Conservation (phyloP, 2,113 vertebrate genomes). For the Rhinopomastus cyanomelas region DNA sequence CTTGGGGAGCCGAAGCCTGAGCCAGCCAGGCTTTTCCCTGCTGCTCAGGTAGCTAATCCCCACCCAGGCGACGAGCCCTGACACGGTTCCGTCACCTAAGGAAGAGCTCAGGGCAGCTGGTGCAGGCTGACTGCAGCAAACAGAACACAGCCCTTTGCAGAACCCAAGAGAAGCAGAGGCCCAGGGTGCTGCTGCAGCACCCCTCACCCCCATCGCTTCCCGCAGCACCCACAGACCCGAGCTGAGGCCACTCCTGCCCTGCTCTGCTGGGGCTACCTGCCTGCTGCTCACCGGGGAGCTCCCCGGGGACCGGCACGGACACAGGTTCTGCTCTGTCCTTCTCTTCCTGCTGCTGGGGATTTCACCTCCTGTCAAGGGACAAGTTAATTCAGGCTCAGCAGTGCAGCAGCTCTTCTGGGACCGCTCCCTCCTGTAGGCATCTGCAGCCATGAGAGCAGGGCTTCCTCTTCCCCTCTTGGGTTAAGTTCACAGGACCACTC, state of each 20-base stretch:
- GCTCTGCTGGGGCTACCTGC: not conserved
- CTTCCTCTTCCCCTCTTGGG: not conserved
- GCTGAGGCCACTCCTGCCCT: not conserved
- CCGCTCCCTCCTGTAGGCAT: not conserved
- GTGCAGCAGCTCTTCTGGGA: not conserved
- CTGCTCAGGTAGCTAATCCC: slow-evolving; percentile 33
- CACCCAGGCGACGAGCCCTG: not conserved
- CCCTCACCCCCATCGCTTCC: not conserved
- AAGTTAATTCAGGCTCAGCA: not conserved
- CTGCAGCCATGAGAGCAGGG: not conserved
- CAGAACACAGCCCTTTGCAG: not conserved
- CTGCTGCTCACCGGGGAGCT: not conserved
- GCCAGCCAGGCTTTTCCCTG: not conserved
- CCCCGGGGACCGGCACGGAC: not conserved
- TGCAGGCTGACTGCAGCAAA: slow-evolving; percentile 4
- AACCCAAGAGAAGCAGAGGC: not conserved
- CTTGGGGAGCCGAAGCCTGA: slow-evolving; percentile 12
- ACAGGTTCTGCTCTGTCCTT: not conserved
- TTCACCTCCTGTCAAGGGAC: not conserved
- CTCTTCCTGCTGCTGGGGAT: not conserved
- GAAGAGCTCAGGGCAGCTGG: slow-evolving; percentile 5
- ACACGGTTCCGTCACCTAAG: not conserved
- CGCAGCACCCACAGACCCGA: not conserved
- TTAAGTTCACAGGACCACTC: not conserved
- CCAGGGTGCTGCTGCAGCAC: not conserved